Percentiles rank a stretch among this genome's conserved stretches.
These are phyloP conservation scores for Labeo catla DNA, from an alignment of 2,113 vertebrate species.

Conservation along the genomic window DNA sequence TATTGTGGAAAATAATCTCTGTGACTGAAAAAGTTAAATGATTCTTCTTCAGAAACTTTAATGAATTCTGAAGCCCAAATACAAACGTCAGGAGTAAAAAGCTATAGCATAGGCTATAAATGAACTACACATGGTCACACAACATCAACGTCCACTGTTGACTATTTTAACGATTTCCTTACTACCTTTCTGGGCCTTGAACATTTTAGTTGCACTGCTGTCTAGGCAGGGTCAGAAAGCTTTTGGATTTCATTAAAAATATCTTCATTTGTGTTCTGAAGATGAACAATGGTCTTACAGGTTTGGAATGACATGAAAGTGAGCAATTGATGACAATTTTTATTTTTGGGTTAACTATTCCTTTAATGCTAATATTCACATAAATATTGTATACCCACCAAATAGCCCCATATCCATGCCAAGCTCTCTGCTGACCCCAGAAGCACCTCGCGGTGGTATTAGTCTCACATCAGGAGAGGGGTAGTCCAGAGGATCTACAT, in stretches of 20 bases:
- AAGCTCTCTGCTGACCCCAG: slow-evolving; percentile 59
- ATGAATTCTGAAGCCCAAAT: neutral
- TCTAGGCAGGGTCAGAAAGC: too few species aligned
- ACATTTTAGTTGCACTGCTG: too few species aligned
- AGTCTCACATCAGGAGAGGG: slow-evolving; percentile 72
- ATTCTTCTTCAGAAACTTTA: neutral
- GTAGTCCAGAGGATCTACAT: slow-evolving; percentile 68
- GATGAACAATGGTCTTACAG: too few species aligned
- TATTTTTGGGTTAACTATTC: too few species aligned
- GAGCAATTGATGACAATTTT: too few species aligned
- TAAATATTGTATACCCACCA: slow-evolving; percentile 55
- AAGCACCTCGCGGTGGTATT: slow-evolving; percentile 58
- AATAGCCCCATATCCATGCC: slow-evolving; percentile 64
- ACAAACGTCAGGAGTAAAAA: neutral
- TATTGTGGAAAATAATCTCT: neutral
- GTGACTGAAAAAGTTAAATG: neutral
- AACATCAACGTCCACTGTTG: too few species aligned
- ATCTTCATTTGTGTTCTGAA: too few species aligned
- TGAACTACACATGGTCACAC: neutral
- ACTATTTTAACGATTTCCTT: too few species aligned
- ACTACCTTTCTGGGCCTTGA: too few species aligned
- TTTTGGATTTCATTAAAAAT: too few species aligned
- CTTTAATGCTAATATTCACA: neutral
- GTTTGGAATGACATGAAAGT: too few species aligned
- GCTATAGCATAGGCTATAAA: neutral